Evolutionary conservation across 2,888 invertebrate species (phyloP), one percentile per base, ranked within the genome.

Genomic region (Notodonta ziczac): DNA sequence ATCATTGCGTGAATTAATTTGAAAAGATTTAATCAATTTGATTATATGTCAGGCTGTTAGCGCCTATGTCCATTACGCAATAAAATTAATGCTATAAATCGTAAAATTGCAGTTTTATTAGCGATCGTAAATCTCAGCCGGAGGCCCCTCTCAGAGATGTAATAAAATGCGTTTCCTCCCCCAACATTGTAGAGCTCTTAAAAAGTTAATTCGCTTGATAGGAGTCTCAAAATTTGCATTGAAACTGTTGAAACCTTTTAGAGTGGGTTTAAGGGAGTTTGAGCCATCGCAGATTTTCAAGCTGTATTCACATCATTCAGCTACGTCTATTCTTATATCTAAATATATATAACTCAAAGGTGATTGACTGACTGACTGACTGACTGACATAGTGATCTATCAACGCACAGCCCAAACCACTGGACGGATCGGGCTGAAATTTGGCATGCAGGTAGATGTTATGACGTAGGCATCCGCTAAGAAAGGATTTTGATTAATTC

Each of bases 71-170:
- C 53, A 24, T 35, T 16, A 54, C 35, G 24, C 40, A 57, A 48
- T 67, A 62, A 68, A 74, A 73, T 67, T 60, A 56, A 24, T 55
- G 55, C 60, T 57, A 62, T 76, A 78, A 73, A 72, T 70, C 54
- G 35, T 55, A 59, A 70, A 65, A 78, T 80, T 70, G 73, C 69
- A 68, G 69, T 78, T 81, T 80, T 80, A 80, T 72, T 73, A 62
- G 68, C 68, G 51, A 66, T 72, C 75, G 79, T 81, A 81, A 82
- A 79, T 78, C 70, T 65, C 53, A 32, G 55, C 32, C 65, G 53
- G 32, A 46, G 62, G 62, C 56, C 58, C 63, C 67, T 67, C 70
- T 68, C 62, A 65, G 59, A 66, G 74, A 79, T 73, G 72, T 80
- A 77, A 81, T 82, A 77, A 79, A 81, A 78, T 66, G 63, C 66